Conservation (phyloP, 2,113 vertebrate species). For the Istiophorus platypterus region DNA sequence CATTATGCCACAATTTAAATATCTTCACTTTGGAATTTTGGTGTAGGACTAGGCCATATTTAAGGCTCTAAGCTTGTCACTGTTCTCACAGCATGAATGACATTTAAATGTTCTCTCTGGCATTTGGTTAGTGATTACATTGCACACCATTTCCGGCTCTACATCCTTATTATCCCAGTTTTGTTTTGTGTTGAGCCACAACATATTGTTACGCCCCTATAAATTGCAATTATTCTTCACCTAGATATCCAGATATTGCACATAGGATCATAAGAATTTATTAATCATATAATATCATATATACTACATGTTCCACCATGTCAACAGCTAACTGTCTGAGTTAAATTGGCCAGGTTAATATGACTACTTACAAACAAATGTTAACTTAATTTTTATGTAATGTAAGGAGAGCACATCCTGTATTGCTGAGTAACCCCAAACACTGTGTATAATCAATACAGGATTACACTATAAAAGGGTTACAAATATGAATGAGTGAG, state of each 20-base stretch:
- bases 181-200: not conserved
- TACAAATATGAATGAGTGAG: not conserved
- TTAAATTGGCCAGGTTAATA: not conserved
- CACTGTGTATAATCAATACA: not conserved
- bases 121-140: not conserved
- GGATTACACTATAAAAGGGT: not conserved
- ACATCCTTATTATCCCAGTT: not conserved
- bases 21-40: not conserved
- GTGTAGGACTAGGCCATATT: not conserved
- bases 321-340: not conserved
- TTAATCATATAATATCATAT: not conserved
- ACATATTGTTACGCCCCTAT: conserved; percentile 45
- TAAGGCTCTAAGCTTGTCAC: not conserved
- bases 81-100: not conserved
- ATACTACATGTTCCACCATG: not conserved
- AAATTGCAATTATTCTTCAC: not conserved
- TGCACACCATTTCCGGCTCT: not conserved
- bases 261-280: not conserved
- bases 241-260: not conserved
- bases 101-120: not conserved
- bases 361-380: not conserved
- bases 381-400: too few relatives aligned
- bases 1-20: not conserved
- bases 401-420: not conserved
- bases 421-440: not conserved